Conservation (phyloP, 2,113 vertebrate genomes). For the Cavia aperea region DNA sequence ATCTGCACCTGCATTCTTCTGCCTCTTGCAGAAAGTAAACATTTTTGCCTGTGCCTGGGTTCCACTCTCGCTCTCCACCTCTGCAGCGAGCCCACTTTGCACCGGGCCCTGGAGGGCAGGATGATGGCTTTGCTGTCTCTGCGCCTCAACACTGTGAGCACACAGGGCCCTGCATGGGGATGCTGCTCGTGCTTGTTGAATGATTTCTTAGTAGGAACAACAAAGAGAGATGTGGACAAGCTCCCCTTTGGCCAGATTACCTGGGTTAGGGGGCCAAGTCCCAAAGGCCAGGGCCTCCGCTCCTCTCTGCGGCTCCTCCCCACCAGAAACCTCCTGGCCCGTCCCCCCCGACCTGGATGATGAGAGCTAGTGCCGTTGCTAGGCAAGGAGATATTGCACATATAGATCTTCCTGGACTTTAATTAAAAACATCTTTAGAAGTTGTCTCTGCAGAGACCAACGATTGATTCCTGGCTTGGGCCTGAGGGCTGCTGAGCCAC, state of each 20-base stretch:
- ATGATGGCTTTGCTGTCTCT: neutral
- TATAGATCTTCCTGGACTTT: slow-evolving; percentile 75
- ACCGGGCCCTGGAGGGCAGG: neutral
- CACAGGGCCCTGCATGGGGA: neutral
- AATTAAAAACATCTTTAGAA: slow-evolving; percentile 76
- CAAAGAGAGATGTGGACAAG: neutral
- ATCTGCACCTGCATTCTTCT: neutral
- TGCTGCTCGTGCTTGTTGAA: neutral
- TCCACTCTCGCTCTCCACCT: neutral
- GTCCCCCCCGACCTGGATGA: neutral
- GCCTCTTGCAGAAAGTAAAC: neutral
- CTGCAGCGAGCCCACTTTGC: neutral
- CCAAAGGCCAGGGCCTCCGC: neutral
- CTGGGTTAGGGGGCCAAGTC: neutral
- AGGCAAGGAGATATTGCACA: slow-evolving; percentile 68
- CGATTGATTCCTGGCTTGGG: slow-evolving; percentile 68
- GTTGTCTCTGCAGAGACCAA: slow-evolving; percentile 67
- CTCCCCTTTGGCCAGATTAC: neutral
- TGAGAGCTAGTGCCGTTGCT: slow-evolving; percentile 64
- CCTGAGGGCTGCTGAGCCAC: slow-evolving; percentile 62
- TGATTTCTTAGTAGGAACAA: neutral
- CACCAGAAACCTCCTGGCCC: slow-evolving; percentile 28
- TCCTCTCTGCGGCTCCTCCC: neutral
- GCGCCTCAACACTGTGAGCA: neutral
- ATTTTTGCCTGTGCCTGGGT: neutral